A percentile compares a stretch with the other conserved stretches of the same genome.
Conservation (phyloP, 2,113 vertebrate species). For the Clinocottus analis region DNA sequence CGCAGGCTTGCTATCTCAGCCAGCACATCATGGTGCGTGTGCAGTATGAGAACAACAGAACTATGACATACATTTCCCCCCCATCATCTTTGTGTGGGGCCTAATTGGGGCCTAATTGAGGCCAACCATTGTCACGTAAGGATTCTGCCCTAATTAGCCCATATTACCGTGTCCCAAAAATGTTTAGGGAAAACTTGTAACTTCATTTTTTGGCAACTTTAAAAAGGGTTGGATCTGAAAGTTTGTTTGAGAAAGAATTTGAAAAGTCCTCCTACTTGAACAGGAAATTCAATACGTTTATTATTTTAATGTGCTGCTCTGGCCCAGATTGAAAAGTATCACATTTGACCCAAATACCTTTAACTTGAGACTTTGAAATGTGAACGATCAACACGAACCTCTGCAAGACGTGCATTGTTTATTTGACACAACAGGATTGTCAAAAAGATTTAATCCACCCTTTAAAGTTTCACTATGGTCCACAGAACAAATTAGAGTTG, state of each 20-base stretch:
- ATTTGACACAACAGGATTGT: slow-evolving; percentile 12
- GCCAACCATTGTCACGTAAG: slow-evolving; percentile 46
- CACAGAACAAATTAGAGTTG: not conserved
- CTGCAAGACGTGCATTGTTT: slow-evolving; percentile 41
- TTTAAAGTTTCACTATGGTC: not conserved
- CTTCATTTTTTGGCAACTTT: slow-evolving; percentile 22
- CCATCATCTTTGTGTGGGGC: slow-evolving; percentile 42
- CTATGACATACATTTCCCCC: slow-evolving; percentile 16
- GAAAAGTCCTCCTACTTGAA: not conserved
- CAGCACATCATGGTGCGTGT: slow-evolving; percentile 9
- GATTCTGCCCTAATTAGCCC: slow-evolving; percentile 42
- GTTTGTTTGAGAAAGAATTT: not conserved
- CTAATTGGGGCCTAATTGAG: slow-evolving; percentile 60
- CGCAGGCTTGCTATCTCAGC: slow-evolving; percentile 17
- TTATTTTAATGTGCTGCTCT: not conserved
- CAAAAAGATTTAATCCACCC: not conserved
- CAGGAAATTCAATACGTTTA: slow-evolving; percentile 3
- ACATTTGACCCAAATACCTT: slow-evolving; percentile 42
- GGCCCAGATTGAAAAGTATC: slow-evolving; percentile 38
- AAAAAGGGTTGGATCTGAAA: not conserved
- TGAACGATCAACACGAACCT: slow-evolving; percentile 38
- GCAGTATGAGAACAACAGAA: slow-evolving; percentile 24
- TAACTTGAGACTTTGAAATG: slow-evolving; percentile 51
- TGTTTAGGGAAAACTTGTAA: not conserved
- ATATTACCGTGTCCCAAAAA: slow-evolving; percentile 9